phyloP scores from a whole-genome alignment of 2,113 vertebrate genomes.

The Chiloscyllium plagiosum region DNA sequence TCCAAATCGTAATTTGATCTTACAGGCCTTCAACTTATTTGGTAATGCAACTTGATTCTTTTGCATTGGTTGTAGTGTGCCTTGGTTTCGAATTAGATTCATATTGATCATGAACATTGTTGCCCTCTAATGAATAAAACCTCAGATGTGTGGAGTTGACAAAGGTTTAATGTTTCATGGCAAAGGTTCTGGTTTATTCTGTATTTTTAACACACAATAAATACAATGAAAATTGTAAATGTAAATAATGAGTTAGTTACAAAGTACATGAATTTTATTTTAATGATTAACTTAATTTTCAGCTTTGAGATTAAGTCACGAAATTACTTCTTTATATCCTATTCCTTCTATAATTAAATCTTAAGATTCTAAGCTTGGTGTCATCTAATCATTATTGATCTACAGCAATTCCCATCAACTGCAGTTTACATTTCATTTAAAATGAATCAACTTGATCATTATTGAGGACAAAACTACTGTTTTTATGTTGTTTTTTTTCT shows the following conservation, averaged over 20 bases:
- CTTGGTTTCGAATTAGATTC: background rate
- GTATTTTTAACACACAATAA: background rate
- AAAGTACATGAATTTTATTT: background rate
- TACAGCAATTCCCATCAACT: background rate
- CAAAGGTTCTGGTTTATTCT: background rate
- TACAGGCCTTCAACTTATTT: background rate
- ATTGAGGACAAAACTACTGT: background rate
- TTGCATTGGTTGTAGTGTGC: background rate
- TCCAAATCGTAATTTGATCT: background rate
- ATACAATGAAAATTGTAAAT: background rate
- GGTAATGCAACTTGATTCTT: background rate
- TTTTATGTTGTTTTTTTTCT: background rate
- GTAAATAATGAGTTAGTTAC: background rate
- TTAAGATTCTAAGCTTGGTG: background rate
- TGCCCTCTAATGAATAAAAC: background rate
- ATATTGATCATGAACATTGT: background rate
- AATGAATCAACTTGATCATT: background rate
- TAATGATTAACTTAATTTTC: background rate
- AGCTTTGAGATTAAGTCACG: background rate
- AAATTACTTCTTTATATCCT: background rate
- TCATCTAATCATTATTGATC: background rate
- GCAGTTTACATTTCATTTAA: background rate
- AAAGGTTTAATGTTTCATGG: background rate
- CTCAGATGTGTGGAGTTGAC: background rate
- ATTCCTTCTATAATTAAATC: background rate